Conservation (phyloP, 2,113 vertebrate genomes). For the Hucho hucho region DNA sequence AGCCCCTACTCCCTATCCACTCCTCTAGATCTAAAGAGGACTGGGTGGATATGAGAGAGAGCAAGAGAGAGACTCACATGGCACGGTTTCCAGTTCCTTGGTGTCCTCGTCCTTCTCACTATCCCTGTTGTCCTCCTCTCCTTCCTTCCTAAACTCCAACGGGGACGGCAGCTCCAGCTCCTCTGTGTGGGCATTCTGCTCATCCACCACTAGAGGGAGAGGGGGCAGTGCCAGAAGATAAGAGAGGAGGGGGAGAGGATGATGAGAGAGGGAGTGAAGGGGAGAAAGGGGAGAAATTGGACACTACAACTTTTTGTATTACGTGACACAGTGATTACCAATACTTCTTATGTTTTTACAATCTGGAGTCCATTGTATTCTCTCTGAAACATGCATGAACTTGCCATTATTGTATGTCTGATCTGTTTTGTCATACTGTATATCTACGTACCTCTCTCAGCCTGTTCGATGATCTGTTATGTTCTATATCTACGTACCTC, state of each 20-base stretch:
- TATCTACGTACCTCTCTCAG: constrained; percentile 82
- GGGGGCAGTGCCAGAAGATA: background rate
- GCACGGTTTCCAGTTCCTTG: constrained; percentile 79
- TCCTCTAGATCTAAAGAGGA: background rate
- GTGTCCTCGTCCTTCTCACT: constrained; percentile 89
- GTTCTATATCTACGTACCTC: constrained; percentile 72
- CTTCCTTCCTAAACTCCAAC: constrained; percentile 81
- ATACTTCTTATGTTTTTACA: background rate
- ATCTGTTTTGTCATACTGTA: background rate
- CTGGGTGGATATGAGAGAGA: background rate
- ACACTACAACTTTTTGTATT: too few relatives aligned
- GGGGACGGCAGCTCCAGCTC: constrained; percentile 79
- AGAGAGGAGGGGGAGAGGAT: constrained; percentile 5
- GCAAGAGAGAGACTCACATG: constrained; percentile 67
- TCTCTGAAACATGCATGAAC: background rate
- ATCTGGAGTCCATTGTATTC: background rate
- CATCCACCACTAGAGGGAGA: constrained; percentile 82
- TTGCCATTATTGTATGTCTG: background rate
- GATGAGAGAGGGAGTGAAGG: background rate
- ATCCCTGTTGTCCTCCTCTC: constrained; percentile 84
- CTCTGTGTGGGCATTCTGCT: constrained; percentile 85
- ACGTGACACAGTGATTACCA: too few relatives aligned
- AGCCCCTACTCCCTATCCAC: background rate
- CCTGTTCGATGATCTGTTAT: constrained; percentile 90
- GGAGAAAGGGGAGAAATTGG: background rate